These are phyloP conservation scores for Scophthalmus maximus DNA, from an alignment of 2,113 vertebrate genomes.

Conservation along the genomic window DNA sequence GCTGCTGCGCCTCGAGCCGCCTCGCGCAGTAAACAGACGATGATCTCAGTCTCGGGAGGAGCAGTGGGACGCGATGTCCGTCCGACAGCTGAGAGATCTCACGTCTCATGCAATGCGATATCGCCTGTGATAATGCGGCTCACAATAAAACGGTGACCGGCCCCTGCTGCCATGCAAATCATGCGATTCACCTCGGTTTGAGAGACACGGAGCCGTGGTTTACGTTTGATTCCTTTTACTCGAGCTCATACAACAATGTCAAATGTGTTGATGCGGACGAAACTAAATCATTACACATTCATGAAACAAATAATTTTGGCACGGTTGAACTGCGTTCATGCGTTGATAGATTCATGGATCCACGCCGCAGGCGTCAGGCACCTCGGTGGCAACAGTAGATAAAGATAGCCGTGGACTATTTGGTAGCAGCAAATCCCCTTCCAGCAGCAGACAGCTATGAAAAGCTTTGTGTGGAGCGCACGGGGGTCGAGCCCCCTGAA, in stretches of 20 bases:
- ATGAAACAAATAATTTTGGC: too few species aligned
- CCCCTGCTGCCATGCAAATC: slow-evolving; percentile 18
- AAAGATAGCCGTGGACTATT: slow-evolving; percentile 60
- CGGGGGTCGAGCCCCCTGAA: not conserved
- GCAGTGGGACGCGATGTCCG: not conserved
- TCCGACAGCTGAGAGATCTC: slow-evolving; percentile 50
- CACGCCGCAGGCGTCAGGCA: slow-evolving; percentile 1
- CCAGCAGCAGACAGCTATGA: slow-evolving; percentile 34
- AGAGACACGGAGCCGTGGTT: too few species aligned
- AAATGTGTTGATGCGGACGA: not conserved
- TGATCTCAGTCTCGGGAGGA: slow-evolving; percentile 9
- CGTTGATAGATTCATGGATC: not conserved
- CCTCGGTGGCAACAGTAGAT: slow-evolving; percentile 47
- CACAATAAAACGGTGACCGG: slow-evolving; percentile 25
- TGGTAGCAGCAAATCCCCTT: slow-evolving; percentile 43
- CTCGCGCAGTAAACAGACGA: too few species aligned
- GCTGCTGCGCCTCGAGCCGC: too few species aligned
- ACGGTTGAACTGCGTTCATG: not conserved
- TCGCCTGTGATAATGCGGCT: slow-evolving; percentile 12
- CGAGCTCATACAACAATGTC: too few species aligned
- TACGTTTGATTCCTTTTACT: too few species aligned
- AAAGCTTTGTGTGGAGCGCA: slow-evolving; percentile 29
- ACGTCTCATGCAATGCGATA: slow-evolving; percentile 35
- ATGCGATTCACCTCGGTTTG: too few species aligned
- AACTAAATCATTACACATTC: not conserved